These are phyloP conservation scores for Acomys russatus DNA, from an alignment of 2,797 vertebrate genomes.

Conservation along the genomic window DNA sequence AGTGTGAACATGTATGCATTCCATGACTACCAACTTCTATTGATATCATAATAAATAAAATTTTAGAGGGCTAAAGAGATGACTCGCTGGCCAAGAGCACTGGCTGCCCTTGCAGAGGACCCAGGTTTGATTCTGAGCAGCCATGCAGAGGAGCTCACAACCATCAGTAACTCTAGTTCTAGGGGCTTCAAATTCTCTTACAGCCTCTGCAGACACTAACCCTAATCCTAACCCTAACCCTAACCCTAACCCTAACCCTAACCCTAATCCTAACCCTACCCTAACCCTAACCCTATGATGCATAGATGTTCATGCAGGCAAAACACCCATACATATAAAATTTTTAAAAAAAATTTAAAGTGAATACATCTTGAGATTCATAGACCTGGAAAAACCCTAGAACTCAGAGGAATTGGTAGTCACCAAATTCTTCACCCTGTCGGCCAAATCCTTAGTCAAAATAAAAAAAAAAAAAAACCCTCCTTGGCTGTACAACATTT, in stretches of 20 bases:
- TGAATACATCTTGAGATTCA: background rate
- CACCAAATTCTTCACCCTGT: background rate
- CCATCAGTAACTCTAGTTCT: background rate
- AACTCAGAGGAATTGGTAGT: background rate
- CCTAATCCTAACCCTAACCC: too few species aligned
- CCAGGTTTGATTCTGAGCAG: background rate
- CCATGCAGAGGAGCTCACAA: background rate
- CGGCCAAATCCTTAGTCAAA: slow-evolving; percentile 22
- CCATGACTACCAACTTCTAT: background rate
- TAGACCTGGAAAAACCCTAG: background rate
- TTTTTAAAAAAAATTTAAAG: background rate
- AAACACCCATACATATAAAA: background rate
- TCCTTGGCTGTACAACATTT: background rate
- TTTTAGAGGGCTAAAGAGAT: too few species aligned
- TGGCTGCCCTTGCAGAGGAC: background rate
- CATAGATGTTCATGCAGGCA: background rate
- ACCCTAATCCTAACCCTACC: too few species aligned
- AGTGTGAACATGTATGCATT: background rate
- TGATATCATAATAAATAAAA: background rate
- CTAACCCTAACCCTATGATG: too few species aligned
- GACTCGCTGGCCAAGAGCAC: background rate
- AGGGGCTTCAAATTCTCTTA: background rate
- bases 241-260: too few species aligned
- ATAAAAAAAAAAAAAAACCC: background rate
- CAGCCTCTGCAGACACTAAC: background rate